Evolutionary conservation across 2,113 vertebrate species (phyloP).

Genomic region (Pimephales promelas): DNA sequence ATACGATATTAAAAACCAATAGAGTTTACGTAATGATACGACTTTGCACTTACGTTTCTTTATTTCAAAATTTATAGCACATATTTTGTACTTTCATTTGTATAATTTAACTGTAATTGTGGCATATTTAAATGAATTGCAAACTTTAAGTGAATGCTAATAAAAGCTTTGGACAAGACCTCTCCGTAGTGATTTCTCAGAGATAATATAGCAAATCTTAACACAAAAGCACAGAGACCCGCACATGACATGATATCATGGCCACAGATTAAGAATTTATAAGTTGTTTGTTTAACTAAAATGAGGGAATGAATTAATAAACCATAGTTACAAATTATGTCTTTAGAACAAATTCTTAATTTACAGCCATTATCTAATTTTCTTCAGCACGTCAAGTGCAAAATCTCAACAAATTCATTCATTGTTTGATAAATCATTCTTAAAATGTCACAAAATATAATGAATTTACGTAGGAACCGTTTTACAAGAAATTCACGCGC

Average conservation of each 20-base stretch:
- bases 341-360: background rate
- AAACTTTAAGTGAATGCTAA: background rate
- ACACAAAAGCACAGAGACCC: background rate
- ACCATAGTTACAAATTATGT: background rate
- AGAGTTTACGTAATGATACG: background rate
- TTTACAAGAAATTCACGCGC: background rate
- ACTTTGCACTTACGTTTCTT: constrained; percentile 1
- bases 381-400: too few relatives aligned
- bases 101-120: constrained; percentile 12
- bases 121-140: background rate
- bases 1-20: background rate
- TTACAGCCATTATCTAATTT: too few relatives aligned
- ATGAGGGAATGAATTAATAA: background rate
- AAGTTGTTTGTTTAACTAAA: background rate
- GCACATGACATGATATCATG: background rate
- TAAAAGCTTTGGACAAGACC: background rate
- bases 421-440: too few relatives aligned
- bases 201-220: background rate
- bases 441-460: background rate
- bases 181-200: background rate
- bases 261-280: background rate
- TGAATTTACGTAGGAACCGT: background rate
- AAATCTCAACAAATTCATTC: background rate
- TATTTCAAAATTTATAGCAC: background rate
- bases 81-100: constrained; percentile 18